Percentiles rank a stretch among this genome's conserved stretches.
Evolutionary conservation across 2,113 vertebrate species (phyloP).

Genomic region (Garra rufa): DNA sequence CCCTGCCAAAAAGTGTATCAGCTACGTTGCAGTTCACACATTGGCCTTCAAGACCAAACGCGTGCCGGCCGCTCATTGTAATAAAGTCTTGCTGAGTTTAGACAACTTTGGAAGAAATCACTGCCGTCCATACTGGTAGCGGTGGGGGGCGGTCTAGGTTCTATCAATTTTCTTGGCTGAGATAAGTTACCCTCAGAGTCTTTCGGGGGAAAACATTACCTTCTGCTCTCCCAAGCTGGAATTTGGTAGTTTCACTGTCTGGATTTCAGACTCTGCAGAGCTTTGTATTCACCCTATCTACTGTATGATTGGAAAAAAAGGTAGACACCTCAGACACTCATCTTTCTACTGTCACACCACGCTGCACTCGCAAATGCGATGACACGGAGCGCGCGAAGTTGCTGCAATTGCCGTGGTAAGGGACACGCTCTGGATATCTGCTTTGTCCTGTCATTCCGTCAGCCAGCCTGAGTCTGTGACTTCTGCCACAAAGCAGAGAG

Average conservation of each 20-base stretch:
- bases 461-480: constrained; percentile 38
- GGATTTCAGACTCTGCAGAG: constrained; percentile 40
- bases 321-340: constrained; percentile 37
- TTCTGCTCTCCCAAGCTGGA: constrained; percentile 22
- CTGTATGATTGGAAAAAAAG: constrained; percentile 45
- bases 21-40: constrained; percentile 19
- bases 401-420: constrained; percentile 46
- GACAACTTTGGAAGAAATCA: constrained; percentile 9
- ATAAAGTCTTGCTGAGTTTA: constrained; percentile 12
- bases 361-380: constrained; percentile 47
- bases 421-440: constrained; percentile 48
- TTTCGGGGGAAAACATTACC: constrained; percentile 7
- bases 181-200: constrained; percentile 27
- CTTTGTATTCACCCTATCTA: constrained; percentile 46
- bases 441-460: constrained; percentile 49
- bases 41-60: neutral
- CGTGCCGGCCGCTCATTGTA: constrained; percentile 11
- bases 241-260: constrained; percentile 43
- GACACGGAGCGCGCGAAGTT: constrained; percentile 46
- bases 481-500: constrained; percentile 39
- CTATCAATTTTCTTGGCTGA: constrained; percentile 34
- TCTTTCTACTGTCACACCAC: constrained; percentile 52
- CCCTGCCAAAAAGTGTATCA: constrained; percentile 41
- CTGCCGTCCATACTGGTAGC: neutral
- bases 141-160: neutral